phyloP scores from a whole-genome alignment of 2,113 vertebrate species.

The Halichoerus grypus region DNA sequence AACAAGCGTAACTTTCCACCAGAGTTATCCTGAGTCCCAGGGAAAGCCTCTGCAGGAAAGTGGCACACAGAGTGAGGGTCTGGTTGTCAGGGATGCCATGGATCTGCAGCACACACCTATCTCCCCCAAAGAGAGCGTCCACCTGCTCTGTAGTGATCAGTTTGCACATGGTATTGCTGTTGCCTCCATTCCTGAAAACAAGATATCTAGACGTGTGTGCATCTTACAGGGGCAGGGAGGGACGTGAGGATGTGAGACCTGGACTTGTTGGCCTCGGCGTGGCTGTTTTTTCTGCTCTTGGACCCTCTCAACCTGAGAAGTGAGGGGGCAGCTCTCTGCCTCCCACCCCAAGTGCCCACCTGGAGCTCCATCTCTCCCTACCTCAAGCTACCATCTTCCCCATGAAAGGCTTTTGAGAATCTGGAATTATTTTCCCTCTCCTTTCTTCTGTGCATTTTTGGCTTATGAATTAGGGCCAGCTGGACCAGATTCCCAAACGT shows the following conservation, averaged over 20 bases:
- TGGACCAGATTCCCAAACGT: neutral
- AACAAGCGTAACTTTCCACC: neutral
- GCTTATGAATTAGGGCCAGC: neutral
- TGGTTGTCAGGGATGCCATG: accelerated
- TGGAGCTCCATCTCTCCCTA: neutral
- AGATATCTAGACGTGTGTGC: neutral
- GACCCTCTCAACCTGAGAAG: neutral
- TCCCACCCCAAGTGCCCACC: too few species aligned
- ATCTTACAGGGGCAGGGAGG: neutral
- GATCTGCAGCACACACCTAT: neutral
- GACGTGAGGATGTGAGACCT: neutral
- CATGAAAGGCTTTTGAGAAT: neutral
- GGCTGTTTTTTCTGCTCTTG: neutral
- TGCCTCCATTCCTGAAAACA: too few species aligned
- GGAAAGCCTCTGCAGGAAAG: neutral
- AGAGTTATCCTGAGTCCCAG: neutral
- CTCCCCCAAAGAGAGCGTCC: neutral
- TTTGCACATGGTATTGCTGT: too few species aligned
- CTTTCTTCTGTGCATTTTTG: neutral
- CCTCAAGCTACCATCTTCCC: neutral
- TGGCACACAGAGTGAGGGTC: neutral
- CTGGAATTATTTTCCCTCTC: neutral
- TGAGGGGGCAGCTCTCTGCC: neutral
- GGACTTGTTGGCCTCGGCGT: neutral
- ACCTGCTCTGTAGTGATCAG: neutral